These are phyloP conservation scores for Anorthoa munda DNA, from an alignment of 2,888 invertebrate species.

Conservation along the genomic window DNA sequence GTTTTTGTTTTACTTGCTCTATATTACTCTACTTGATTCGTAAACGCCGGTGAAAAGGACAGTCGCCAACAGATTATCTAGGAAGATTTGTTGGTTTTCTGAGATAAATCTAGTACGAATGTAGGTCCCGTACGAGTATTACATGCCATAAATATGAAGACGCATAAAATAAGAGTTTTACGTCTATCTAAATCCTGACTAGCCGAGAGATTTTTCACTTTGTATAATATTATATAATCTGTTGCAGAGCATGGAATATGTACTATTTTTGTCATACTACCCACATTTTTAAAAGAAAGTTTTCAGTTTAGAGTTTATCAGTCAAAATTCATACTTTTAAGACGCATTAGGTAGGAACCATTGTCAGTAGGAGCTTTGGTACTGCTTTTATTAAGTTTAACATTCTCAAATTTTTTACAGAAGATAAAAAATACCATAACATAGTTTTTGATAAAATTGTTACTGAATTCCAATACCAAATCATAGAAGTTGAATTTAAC, in stretches of 20 bases:
- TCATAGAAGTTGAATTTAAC: neutral
- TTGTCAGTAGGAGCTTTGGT: neutral
- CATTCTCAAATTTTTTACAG: neutral
- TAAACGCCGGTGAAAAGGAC: neutral
- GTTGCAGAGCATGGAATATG: neutral
- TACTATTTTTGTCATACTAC: neutral
- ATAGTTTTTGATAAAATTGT: neutral
- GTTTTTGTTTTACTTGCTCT: neutral
- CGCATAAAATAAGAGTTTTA: conserved; percentile 11
- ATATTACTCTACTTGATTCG: neutral
- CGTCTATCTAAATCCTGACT: neutral
- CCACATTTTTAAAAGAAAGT: neutral
- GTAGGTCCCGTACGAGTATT: conserved; percentile 9
- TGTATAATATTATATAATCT: neutral
- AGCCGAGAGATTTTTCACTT: conserved; percentile 11
- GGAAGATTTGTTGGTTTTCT: conserved; percentile 12
- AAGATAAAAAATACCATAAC: too few species aligned
- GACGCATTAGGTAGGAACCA: neutral
- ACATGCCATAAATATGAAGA: conserved; percentile 20
- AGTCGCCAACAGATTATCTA: neutral
- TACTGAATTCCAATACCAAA: too few species aligned
- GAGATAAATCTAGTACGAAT: neutral
- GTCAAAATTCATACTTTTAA: neutral
- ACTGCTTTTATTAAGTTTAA: neutral
- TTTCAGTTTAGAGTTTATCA: neutral